These are phyloP conservation scores for Trididemnum miniatum DNA, from an alignment of 23 tunicate species.

Conservation along the genomic window DNA sequence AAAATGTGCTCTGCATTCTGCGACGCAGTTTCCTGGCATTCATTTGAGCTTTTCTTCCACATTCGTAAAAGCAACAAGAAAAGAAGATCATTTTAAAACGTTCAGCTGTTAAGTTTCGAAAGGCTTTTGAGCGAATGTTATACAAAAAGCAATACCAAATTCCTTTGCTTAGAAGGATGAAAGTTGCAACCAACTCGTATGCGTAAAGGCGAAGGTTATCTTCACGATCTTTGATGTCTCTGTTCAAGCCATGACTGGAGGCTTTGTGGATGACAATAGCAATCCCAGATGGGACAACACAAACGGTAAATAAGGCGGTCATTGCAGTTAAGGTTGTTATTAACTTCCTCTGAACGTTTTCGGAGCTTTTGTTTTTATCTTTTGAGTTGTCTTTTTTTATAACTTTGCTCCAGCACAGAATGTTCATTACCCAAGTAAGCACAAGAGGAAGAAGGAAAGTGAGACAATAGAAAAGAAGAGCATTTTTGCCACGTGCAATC, in stretches of 20 bases:
- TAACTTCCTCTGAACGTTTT: not conserved
- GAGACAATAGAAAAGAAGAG: slow-evolving; percentile 8
- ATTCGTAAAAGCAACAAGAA: slow-evolving; percentile 8
- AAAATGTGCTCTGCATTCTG: not conserved
- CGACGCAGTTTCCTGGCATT: slow-evolving; percentile 6
- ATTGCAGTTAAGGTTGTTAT: slow-evolving; percentile 12
- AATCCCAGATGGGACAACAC: slow-evolving; percentile 11
- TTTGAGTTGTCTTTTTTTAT: not conserved
- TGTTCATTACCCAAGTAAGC: not conserved
- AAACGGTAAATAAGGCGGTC: slow-evolving; percentile 21
- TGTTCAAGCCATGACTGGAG: not conserved
- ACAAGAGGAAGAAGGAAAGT: slow-evolving; percentile 22
- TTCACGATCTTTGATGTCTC: not conserved
- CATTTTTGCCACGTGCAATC: slow-evolving; percentile 5
- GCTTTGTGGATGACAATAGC: slow-evolving; percentile 11
- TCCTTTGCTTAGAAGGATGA: slow-evolving; percentile 21
- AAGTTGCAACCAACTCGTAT: slow-evolving; percentile 9
- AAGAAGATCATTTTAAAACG: not conserved
- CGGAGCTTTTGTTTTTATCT: not conserved
- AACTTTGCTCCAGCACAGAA: not conserved
- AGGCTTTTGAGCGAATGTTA: slow-evolving; percentile 19
- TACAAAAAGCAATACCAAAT: slow-evolving; percentile 14
- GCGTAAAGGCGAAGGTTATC: not conserved
- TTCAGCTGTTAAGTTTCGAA: slow-evolving; percentile 4
- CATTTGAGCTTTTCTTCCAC: slow-evolving; percentile 15